Evolutionary conservation across 2,113 vertebrate species (phyloP).

Genomic region (Brienomyrus brachyistius): DNA sequence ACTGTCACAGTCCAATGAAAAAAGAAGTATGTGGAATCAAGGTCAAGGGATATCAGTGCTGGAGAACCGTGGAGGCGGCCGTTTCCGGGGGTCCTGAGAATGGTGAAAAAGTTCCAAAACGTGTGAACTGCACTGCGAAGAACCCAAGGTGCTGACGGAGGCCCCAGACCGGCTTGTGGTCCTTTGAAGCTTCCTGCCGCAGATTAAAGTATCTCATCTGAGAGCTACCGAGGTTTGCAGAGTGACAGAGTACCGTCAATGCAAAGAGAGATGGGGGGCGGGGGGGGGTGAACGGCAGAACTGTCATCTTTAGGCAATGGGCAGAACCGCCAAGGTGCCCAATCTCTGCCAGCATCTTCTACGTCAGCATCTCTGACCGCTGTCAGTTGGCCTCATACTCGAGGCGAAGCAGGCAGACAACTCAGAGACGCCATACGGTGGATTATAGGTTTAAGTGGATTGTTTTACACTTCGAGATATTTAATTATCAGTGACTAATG

Average conservation of each 20-base stretch:
- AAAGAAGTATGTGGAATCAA: not conserved
- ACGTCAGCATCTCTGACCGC: not conserved
- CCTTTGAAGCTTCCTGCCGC: slow-evolving; percentile 11
- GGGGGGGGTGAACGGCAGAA: not conserved
- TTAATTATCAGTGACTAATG: slow-evolving; percentile 15
- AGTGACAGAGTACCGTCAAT: not conserved
- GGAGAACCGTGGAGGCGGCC: not conserved
- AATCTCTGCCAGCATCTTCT: not conserved
- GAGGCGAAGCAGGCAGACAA: not conserved
- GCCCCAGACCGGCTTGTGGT: not conserved
- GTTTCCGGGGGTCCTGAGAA: not conserved
- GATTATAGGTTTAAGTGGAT: slow-evolving; percentile 15
- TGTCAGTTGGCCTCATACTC: not conserved
- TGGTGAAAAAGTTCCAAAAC: not conserved
- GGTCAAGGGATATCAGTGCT: not conserved
- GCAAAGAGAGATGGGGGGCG: not conserved
- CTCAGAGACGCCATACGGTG: not conserved
- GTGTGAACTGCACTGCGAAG: not conserved
- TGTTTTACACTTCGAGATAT: slow-evolving; percentile 14
- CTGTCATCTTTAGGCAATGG: not conserved
- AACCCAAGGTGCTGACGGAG: not conserved
- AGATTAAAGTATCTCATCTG: slow-evolving; percentile 23
- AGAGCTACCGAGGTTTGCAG: not conserved
- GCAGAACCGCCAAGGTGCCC: not conserved
- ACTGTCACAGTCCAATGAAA: slow-evolving; percentile 13